Percentiles rank a stretch among this genome's conserved stretches.
Conservation (phyloP, 2,113 vertebrate genomes). For the Anser brachyrhynchus region DNA sequence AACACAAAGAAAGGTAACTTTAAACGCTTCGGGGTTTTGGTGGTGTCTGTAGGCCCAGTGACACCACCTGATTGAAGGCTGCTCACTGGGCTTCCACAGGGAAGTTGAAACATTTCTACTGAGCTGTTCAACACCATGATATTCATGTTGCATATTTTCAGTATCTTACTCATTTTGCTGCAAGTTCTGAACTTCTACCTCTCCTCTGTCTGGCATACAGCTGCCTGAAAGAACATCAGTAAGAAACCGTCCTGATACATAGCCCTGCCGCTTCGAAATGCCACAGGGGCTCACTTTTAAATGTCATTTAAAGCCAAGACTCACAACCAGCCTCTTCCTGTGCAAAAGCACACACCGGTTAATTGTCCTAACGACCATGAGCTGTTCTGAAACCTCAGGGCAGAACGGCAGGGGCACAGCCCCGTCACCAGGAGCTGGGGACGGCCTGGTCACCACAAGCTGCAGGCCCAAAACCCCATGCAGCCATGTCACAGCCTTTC, state of each 20-base stretch:
- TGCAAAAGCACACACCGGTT: background rate
- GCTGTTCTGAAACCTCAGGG: background rate
- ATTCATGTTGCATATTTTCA: background rate
- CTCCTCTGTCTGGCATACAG: background rate
- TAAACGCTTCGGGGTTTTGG: background rate
- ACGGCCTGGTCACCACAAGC: too few relatives aligned
- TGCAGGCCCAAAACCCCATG: background rate
- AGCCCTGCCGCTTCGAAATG: background rate
- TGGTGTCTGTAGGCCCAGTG: background rate
- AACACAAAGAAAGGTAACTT: background rate
- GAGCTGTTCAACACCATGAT: background rate
- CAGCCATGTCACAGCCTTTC: background rate
- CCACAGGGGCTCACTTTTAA: background rate
- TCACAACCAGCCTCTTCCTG: background rate
- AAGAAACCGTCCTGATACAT: background rate
- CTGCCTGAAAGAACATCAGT: background rate
- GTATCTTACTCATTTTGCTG: background rate
- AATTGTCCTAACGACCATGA: background rate
- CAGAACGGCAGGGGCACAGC: background rate
- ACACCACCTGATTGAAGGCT: background rate
- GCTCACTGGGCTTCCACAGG: background rate
- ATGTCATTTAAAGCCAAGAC: background rate
- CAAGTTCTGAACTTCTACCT: background rate
- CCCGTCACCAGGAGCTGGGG: too few relatives aligned
- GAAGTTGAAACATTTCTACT: background rate